A percentile compares a stretch with the other conserved stretches of the same genome.
These are phyloP conservation scores for Eudemis profundana DNA, from an alignment of 2,888 invertebrate genomes.

Conservation along the genomic window DNA sequence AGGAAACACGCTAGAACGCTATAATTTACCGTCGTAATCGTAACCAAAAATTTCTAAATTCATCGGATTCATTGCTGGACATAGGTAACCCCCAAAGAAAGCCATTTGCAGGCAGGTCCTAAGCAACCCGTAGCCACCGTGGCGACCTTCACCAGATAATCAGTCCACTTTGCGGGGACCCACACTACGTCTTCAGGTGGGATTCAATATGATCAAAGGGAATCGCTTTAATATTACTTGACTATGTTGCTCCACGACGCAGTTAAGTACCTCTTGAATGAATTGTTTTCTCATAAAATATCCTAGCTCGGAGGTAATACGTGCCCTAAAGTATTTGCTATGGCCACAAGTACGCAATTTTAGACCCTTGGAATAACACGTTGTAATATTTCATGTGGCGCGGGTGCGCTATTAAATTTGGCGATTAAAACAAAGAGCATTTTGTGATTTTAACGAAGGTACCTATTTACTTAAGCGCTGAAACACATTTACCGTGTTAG, in stretches of 20 bases:
- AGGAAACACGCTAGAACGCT: too few relatives aligned
- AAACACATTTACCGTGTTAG: slow-evolving; percentile 21
- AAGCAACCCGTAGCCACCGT: too few relatives aligned
- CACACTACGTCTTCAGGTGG: too few relatives aligned
- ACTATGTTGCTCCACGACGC: slow-evolving; percentile 45
- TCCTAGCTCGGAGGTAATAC: slow-evolving; percentile 53
- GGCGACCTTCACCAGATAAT: too few relatives aligned
- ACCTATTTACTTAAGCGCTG: slow-evolving; percentile 21
- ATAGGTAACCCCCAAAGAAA: too few relatives aligned
- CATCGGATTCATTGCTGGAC: too few relatives aligned
- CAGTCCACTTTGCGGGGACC: too few relatives aligned
- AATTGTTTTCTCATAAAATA: slow-evolving; percentile 64
- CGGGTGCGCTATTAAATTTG: slow-evolving; percentile 34
- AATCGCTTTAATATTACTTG: neutral
- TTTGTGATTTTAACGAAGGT: slow-evolving; percentile 29
- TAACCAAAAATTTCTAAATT: too few relatives aligned
- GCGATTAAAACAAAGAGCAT: slow-evolving; percentile 31
- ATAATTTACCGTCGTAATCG: too few relatives aligned
- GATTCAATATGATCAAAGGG: too few relatives aligned
- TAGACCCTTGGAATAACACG: slow-evolving; percentile 37
- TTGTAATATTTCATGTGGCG: neutral
- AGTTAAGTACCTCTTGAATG: slow-evolving; percentile 54
- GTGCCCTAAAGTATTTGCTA: slow-evolving; percentile 32
- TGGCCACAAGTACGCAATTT: slow-evolving; percentile 33
- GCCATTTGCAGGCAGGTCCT: too few relatives aligned